These are phyloP conservation scores for Nothocercus nigrocapillus DNA, from an alignment of 2,113 vertebrate species.

Conservation along the genomic window DNA sequence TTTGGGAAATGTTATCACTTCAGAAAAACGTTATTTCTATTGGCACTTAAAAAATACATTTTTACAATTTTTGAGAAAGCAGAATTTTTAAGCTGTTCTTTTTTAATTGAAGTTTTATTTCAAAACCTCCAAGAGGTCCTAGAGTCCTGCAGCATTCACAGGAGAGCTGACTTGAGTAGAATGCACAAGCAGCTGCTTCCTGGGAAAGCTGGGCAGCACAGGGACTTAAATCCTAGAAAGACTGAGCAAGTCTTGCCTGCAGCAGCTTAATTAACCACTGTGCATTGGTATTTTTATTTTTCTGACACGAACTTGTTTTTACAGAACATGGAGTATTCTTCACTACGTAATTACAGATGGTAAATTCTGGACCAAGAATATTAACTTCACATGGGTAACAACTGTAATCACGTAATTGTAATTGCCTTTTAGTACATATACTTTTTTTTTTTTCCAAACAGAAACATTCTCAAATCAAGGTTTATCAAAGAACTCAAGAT, in stretches of 20 bases:
- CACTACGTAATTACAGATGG: neutral
- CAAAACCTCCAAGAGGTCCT: neutral
- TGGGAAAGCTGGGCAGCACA: neutral
- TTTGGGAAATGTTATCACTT: neutral
- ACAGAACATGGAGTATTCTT: neutral
- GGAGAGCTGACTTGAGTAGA: neutral
- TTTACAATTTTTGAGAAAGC: neutral
- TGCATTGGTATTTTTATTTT: neutral
- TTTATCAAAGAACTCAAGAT: neutral
- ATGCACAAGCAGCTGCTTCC: neutral
- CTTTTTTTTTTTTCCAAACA: neutral
- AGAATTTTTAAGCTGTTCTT: neutral
- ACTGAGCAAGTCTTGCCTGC: neutral
- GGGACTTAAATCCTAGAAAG: neutral
- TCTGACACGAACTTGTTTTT: neutral
- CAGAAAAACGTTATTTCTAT: neutral
- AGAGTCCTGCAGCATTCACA: neutral
- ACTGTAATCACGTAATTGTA: fast-evolving
- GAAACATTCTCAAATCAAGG: neutral
- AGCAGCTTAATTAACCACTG: neutral
- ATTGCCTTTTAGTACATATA: neutral
- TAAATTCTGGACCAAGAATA: neutral
- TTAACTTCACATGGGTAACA: neutral
- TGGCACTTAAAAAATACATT: neutral
- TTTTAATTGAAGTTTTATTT: neutral